Base-by-base conservation (phyloP, 2,113 vertebrate genomes). In the Chaetura pelagica region DNA sequence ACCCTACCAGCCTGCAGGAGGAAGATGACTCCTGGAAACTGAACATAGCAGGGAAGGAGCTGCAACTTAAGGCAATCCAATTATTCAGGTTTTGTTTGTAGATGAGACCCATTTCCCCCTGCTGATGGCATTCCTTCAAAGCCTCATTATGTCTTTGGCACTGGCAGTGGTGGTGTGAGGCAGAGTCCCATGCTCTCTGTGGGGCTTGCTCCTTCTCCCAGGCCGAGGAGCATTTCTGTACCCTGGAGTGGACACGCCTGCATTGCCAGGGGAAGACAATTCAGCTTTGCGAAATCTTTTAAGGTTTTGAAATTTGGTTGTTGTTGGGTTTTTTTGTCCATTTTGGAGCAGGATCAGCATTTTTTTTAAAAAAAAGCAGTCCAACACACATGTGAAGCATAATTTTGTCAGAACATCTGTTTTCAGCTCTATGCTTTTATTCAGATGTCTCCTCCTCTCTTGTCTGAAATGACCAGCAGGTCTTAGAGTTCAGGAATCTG, bases 391-490 rank as follows among this genome's bases (percentile, higher is more conserved):
- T 94, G 32, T 63, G 55, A 90, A 61, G 30, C 75, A 34, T n/a
- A 81, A 35, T 80, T 67, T 32, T 94, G 79, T 91, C 57, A 88
- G 88, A 94, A 88, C 72, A 94, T 94, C 87, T 87, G 81, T 55
- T 95, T 95, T 93, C 19, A 12, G 48, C 84, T 91, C 44, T 78
- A 3, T 66, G 52, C 68, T 89, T 92, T 84, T 84, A 81, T 90
- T 94, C 86, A 84, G 49, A 86, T 81, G 52, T 57, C 35, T 93
- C n/a, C 42, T 83, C 9, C 46, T 88, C 38, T 85, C 51, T 88
- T 88, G 18, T 72, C 76, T 95, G 76, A 95, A 88, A 79, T 88
- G 79, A 92, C 72, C 93, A 90, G 79, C 38, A 90, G 79, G 55
- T 88, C 64, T 90, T 48, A 44, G 52, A 59, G 79, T 71, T 88